Evolutionary conservation across 2,113 vertebrate species (phyloP).

Genomic region (Myotis brandtii): DNA sequence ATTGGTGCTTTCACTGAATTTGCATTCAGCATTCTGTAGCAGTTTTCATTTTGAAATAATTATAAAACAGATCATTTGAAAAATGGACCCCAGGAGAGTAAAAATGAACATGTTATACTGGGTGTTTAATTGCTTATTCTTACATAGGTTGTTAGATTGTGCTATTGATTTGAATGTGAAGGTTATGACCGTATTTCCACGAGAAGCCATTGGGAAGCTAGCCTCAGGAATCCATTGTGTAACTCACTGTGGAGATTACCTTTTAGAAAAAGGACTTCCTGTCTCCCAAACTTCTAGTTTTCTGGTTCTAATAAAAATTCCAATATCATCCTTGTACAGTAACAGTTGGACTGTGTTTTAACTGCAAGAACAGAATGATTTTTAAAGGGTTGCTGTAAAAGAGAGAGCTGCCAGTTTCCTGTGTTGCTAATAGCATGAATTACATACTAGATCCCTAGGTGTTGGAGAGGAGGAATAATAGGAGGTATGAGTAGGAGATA

Average conservation of each 20-base stretch:
- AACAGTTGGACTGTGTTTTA: constrained; percentile 3
- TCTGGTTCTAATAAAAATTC: constrained; percentile 58
- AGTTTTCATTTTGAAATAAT: constrained; percentile 29
- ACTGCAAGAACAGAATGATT: constrained; percentile 4
- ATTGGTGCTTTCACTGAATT: background rate
- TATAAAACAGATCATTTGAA: background rate
- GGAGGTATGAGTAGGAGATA: background rate
- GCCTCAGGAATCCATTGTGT: background rate
- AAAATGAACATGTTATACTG: background rate
- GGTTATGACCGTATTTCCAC: background rate
- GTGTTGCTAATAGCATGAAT: background rate
- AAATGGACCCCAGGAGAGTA: background rate
- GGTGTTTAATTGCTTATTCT: background rate
- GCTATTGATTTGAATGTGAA: background rate
- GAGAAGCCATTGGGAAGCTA: background rate
- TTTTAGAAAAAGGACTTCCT: constrained; percentile 55
- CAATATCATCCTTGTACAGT: background rate
- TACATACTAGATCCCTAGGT: background rate
- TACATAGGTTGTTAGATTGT: background rate
- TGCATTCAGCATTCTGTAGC: background rate
- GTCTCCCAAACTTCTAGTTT: constrained; percentile 47
- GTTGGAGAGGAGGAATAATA: background rate
- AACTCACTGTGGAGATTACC: background rate
- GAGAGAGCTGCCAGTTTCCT: background rate
- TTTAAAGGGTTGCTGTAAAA: background rate